Base-by-base conservation (phyloP, 1,140 invertebrate species). In the Prorops nasuta region DNA sequence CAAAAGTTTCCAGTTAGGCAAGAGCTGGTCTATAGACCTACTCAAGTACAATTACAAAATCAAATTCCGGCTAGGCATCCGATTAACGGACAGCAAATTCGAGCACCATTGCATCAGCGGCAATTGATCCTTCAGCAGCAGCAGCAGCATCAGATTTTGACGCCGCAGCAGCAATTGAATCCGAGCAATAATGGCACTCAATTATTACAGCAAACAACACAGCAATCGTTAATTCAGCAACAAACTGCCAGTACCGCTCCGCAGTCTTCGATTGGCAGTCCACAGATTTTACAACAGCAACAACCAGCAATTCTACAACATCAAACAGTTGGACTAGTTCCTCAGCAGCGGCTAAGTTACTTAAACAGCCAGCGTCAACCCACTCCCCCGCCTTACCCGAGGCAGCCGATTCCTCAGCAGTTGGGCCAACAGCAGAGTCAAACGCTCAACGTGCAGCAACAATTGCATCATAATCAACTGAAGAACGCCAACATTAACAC, bases 391-490 rank as follows among this genome's bases (percentile, higher is more conserved):
- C 71, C 69, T 14, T 79, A 68, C 64, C 68, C 68, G 34, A 67
- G 71, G 47, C 73, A 64, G 69, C 72, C 60, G 66, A 68, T 51
- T 58, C 74, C 68, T 64, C 70, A 63, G 56, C 71, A 66, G 61
- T 64, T 49, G 39, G 60, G 58, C 24, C 75, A 72, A 46, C 64
- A 62, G 20, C 70, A 70, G 46, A 56, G 56, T 45, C 68, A 74
- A 41, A 60, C 64, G 9, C 57, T 75, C 15, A 71, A 76, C 59
- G 65, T 77, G 9, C 76, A 78, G 31, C 76, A 76, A 35, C 76
- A 78, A 16, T 51, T 75, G 12, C 73, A 77, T 60, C 74, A 77
- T 22, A 77, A 78, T 63, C 73, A 77, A 44, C 41, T 74, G 20
- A 77, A 77, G 37, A 76, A 71, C 22, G 44, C 67, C 3, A 77